A percentile compares a stretch with the other conserved stretches of the same genome.
Conservation (phyloP, 1,140 invertebrate species). For the Bradysia coprophila region DNA sequence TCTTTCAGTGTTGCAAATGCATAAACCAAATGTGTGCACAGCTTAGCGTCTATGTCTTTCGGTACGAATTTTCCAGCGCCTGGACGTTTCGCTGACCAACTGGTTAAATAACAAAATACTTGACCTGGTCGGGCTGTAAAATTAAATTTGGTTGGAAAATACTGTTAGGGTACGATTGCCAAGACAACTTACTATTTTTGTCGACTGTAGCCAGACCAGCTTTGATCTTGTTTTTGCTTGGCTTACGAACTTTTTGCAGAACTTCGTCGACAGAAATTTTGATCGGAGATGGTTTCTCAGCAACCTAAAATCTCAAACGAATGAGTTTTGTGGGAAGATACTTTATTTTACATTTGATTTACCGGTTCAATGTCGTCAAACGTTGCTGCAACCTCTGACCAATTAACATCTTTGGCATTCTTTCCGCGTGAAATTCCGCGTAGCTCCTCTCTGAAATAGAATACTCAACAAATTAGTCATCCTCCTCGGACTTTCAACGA, state of each 20-base stretch:
- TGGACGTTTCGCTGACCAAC: slow-evolving; percentile 80
- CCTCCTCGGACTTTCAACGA: too few relatives aligned
- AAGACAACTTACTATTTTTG: slow-evolving; percentile 28
- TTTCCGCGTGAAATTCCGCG: slow-evolving; percentile 60
- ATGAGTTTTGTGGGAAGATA: neutral
- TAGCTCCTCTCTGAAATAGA: slow-evolving; percentile 66
- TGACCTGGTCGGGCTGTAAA: slow-evolving; percentile 51
- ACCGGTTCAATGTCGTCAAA: slow-evolving; percentile 26
- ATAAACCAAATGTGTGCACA: slow-evolving; percentile 87
- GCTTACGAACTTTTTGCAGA: slow-evolving; percentile 42
- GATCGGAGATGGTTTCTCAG: slow-evolving; percentile 55
- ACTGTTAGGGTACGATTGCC: neutral
- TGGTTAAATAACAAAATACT: slow-evolving; percentile 86
- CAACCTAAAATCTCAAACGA: slow-evolving; percentile 26
- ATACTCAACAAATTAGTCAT: too few relatives aligned
- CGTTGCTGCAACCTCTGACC: slow-evolving; percentile 50
- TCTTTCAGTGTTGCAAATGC: slow-evolving; percentile 81
- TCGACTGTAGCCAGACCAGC: slow-evolving; percentile 24
- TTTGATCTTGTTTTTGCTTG: slow-evolving; percentile 29
- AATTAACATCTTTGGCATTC: slow-evolving; percentile 69
- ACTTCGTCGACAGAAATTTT: slow-evolving; percentile 61
- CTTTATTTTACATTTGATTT: slow-evolving; percentile 1
- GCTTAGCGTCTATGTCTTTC: slow-evolving; percentile 65
- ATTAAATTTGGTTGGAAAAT: slow-evolving; percentile 2
- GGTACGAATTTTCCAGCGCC: slow-evolving; percentile 71